Evolutionary conservation across 2,888 invertebrate species (phyloP).

Genomic region (Troides helena): DNA sequence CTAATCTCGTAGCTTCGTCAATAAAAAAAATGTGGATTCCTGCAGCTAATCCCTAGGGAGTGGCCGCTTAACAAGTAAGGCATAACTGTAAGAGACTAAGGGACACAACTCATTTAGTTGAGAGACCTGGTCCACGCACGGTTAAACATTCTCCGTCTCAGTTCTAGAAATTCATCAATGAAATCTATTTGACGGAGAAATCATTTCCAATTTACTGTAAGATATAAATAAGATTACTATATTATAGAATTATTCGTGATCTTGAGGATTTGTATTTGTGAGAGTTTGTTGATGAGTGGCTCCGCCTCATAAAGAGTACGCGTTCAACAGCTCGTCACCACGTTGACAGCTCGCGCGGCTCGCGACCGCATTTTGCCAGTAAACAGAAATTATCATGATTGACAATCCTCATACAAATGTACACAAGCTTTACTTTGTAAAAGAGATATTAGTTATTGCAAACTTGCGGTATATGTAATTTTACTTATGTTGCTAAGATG

Average conservation of each 20-base stretch:
- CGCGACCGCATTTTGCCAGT: neutral
- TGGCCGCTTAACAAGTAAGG: too few relatives aligned
- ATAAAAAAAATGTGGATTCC: too few relatives aligned
- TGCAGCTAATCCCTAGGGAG: too few relatives aligned
- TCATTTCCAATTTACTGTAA: neutral
- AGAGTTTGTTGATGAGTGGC: neutral
- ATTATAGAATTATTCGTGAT: neutral
- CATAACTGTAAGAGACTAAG: too few relatives aligned
- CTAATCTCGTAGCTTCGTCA: too few relatives aligned
- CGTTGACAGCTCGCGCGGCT: neutral
- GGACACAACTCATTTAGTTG: too few relatives aligned
- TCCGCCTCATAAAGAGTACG: neutral
- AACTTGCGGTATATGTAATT: neutral
- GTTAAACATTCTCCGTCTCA: too few relatives aligned
- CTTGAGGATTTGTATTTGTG: neutral
- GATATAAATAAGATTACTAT: neutral
- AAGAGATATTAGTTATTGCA: neutral
- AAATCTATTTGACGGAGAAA: too few relatives aligned
- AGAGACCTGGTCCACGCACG: too few relatives aligned
- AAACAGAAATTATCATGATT: neutral
- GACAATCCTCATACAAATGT: neutral
- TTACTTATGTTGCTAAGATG: too few relatives aligned
- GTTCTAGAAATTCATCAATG: too few relatives aligned
- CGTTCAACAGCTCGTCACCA: conserved; percentile 11
- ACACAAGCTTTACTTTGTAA: neutral